phyloP scores from a whole-genome alignment of 1,140 invertebrate species.

The Leptopilina clavipes region DNA sequence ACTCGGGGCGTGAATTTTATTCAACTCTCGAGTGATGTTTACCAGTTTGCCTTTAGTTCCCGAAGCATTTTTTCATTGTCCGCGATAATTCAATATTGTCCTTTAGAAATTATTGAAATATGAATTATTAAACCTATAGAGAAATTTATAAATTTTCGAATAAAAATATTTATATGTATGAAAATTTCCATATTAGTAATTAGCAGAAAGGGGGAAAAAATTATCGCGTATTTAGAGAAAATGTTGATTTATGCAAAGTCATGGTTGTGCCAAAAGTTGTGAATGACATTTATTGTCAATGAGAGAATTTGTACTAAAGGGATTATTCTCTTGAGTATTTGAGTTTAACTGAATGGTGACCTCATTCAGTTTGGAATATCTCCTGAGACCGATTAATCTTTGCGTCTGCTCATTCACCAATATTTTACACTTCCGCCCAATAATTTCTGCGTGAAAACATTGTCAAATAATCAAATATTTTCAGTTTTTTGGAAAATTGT shows the following conservation, averaged over 20 bases:
- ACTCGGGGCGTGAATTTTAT: neutral
- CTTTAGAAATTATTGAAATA: too few relatives aligned
- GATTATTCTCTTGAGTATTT: conserved; percentile 9
- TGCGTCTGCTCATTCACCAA: neutral
- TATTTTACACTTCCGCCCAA: neutral
- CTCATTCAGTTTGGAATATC: conserved; percentile 11
- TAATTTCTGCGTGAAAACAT: neutral
- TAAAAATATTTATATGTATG: too few relatives aligned
- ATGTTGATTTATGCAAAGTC: neutral
- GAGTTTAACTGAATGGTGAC: neutral
- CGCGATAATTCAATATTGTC: too few relatives aligned
- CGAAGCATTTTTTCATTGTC: too few relatives aligned
- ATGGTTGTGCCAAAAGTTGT: neutral
- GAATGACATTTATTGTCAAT: neutral
- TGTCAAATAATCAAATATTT: too few relatives aligned
- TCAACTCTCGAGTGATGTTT: neutral
- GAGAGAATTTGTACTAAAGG: conserved; percentile 11
- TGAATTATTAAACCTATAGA: too few relatives aligned
- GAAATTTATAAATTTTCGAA: too few relatives aligned
- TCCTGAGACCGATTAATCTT: conserved; percentile 8
- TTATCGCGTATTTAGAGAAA: too few relatives aligned
- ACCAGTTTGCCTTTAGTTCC: too few relatives aligned
- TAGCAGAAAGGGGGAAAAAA: too few relatives aligned
- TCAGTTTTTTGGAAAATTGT: too few relatives aligned
- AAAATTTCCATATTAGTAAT: too few relatives aligned